Evolutionary conservation across 2,797 vertebrate genomes (phyloP), one percentile per base, ranked within the genome.

Genomic region (Knipowitschia caucasica): DNA sequence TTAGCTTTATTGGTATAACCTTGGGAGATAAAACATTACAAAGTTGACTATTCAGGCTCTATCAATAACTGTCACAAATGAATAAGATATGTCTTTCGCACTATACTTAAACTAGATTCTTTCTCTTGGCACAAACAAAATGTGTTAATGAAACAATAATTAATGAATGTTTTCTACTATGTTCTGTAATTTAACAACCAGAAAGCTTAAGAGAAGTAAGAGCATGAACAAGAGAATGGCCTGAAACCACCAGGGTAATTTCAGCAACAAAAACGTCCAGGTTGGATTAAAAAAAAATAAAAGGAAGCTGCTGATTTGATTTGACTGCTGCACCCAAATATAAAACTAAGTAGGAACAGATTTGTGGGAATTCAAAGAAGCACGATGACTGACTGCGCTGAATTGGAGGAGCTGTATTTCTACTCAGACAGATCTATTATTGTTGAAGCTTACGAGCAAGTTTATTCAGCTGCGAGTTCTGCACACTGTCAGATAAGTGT

Each of bases 401-500:
- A 15, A 50, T 35, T 9, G 12, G 12, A 34, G 31, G 14, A 34
- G 47, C 30, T 10, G 21, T 24, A 8, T 35, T 33, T 31, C 31
- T 31, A 24, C 18, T 39, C 67, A 45, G 26, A 10, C 2, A 2
- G 7, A 52, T 51, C 40, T 53, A 58, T 70, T 66, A 64, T 61
- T 54, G 47, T 51, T 56, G 29, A 67, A 67, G 53, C 56, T 45
- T 60, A 67, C 58, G 42, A 71, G 45, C n/a, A 62, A 74, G 65
- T 78, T 75, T 71, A 61, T 59, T 73, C 69, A 80, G 62, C 62
- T 77, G 65, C 2, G 43, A 56, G 47, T 44, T 56, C 43, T 47
- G 60, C 34, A 62, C 46, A 66, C 10, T 31, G 40, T 54, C 31
- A 35, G 54, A 61, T 50, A 10, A 17, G n/a, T 10, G 54, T 35